Evolutionary conservation across 2,797 vertebrate genomes (phyloP), one percentile per base, ranked within the genome.

Genomic region (Chanos chanos): DNA sequence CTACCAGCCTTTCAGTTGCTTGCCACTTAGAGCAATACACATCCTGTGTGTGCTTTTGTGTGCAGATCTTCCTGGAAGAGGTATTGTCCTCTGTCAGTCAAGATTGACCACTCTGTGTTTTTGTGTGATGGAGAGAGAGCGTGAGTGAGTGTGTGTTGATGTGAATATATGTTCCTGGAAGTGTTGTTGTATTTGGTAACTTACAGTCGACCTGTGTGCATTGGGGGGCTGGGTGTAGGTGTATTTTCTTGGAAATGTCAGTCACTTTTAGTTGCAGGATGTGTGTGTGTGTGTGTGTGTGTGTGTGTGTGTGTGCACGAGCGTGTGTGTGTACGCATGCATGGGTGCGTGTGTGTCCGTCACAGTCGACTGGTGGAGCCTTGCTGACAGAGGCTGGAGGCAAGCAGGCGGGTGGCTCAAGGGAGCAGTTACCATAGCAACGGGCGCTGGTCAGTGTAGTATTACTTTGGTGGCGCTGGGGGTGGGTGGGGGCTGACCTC

Each of bases 391-490:
- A 4, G 43, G 6, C 62, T 58, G 52, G 56, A 70, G 48, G 48
- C 58, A 71, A 57, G 67, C 70, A 69, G 78, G 75, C 78, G 67
- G n/a, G 74, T 77, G 72, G 51, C 85, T 87, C 82, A 64, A 56
- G 79, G 83, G 83, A 81, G 65, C 33, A 47, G 86, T 86, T 82
- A 69, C 83, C 78, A 41, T 80, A 75, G 87, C 78, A 86, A 86
- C 83, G 73, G 78, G 70, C 81, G 82, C 80, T 80, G 79, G 78
- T 89, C 79, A 84, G 85, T 84, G 77, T 89, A 88, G 85, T 87
- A 81, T 90, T 89, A 85, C 89, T 77, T 79, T 85, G 75, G 83
- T 74, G 81, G 79, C 68, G 70, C 73, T 64, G 52, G 72, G 74
- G 74, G 69, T 40, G 63, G 18, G 63, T 64, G 61, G 66, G 60